A percentile compares a stretch with the other conserved stretches of the same genome.
These are phyloP conservation scores for Punctoribates punctum DNA, from an alignment of 2,888 invertebrate species.

Conservation along the genomic window DNA sequence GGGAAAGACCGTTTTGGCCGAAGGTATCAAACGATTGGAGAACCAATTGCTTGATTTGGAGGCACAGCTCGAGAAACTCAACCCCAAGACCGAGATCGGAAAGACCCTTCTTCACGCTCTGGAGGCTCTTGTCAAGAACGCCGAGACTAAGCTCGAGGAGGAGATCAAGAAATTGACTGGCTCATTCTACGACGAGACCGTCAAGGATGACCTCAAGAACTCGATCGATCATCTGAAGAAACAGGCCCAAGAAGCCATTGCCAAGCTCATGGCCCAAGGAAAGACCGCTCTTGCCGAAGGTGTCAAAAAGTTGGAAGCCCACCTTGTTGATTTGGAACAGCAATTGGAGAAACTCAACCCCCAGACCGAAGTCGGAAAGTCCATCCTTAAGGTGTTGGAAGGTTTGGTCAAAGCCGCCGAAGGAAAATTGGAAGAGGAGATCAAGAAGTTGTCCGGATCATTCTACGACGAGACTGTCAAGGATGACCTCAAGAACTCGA, in stretches of 20 bases:
- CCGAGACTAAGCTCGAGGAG: background rate
- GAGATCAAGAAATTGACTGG: background rate
- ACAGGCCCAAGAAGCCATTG: too few species aligned
- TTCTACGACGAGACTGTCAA: slow-evolving; percentile 5
- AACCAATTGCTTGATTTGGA: background rate
- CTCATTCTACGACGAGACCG: too few species aligned
- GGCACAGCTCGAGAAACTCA: background rate
- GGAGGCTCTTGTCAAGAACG: background rate
- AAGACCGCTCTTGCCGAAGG: too few species aligned
- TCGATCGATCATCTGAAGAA: too few species aligned
- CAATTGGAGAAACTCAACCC: slow-evolving; percentile 5
- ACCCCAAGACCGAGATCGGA: background rate
- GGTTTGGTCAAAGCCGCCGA: background rate
- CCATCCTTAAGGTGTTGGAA: background rate
- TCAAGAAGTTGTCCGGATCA: slow-evolving; percentile 13
- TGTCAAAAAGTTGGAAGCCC: too few species aligned
- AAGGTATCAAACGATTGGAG: background rate
- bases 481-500: background rate
- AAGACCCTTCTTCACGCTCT: too few species aligned
- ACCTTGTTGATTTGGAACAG: too few species aligned
- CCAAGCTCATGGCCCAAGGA: too few species aligned
- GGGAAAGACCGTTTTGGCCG: slow-evolving; percentile 13
- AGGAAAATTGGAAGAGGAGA: background rate
- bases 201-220: background rate
- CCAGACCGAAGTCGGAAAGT: slow-evolving; percentile 13